phyloP scores from a whole-genome alignment of 2,797 vertebrate species.

The Threskiornis aethiopicus region DNA sequence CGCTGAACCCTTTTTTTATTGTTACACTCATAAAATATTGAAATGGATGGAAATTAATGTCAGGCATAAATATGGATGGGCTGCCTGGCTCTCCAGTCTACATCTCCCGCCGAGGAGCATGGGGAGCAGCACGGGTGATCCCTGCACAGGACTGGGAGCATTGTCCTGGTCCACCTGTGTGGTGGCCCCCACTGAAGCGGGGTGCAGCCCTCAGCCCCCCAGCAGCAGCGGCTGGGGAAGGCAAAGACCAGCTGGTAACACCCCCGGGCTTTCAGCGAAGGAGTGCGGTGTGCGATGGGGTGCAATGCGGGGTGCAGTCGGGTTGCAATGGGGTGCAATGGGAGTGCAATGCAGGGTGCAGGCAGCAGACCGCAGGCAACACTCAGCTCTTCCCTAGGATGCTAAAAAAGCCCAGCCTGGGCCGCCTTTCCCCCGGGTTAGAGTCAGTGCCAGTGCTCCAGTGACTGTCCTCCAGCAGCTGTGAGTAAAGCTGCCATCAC shows the following conservation, averaged over 20 bases:
- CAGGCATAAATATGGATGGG: neutral
- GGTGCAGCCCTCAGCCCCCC: neutral
- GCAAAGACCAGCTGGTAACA: neutral
- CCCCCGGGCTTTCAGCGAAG: neutral
- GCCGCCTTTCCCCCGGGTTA: neutral
- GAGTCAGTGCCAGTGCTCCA: rapidly evolving
- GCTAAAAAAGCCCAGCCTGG: neutral
- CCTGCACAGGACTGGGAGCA: neutral
- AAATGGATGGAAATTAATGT: neutral
- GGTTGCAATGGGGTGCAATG: no score
- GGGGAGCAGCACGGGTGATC: rapidly evolving
- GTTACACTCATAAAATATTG: neutral
- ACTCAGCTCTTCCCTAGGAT: neutral
- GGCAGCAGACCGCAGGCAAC: neutral
- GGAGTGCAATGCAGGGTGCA: neutral
- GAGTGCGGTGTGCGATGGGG: neutral
- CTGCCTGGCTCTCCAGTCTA: neutral
- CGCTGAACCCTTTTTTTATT: neutral
- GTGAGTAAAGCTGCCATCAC: slow-evolving; percentile 18
- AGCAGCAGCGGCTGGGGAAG: neutral
- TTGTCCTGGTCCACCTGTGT: rapidly evolving
- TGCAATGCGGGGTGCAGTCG: rapidly evolving
- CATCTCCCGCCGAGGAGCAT: neutral
- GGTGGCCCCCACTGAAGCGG: rapidly evolving
- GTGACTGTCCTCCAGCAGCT: slow-evolving; percentile 18